Evolutionary conservation across 2,113 vertebrate species (phyloP), one percentile per base, ranked within the genome.

Genomic region (Coturnix japonica): DNA sequence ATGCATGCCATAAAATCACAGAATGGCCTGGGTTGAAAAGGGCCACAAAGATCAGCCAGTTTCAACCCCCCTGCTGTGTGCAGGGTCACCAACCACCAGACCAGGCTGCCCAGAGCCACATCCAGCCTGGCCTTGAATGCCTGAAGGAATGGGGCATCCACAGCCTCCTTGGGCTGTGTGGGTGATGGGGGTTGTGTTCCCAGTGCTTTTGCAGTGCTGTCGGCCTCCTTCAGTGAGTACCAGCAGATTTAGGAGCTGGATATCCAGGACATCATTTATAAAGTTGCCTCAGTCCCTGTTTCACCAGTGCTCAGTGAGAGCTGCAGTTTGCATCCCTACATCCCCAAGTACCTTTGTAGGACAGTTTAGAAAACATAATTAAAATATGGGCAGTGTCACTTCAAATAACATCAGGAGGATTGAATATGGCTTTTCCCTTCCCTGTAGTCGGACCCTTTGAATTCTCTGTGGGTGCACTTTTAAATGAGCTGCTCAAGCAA

Each of bases 191-290:
- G 43, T 41, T 73, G 59, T 59, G 26, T 9, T 2, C 6, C 49
- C n/a, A 3, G 59, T 8, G 25, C 41, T 73, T 56, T 60, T 1
- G 0, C 31, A 46, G 65, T 35, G 54, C 75, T 35, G n/a, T 28
- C 8, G 0, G 2, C 14, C 35, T n/a, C 47, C 33, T 16, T 11
- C 14, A 20, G 54, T 28, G 30, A 28, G 13, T 22, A n/a, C 1
- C 0, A 61, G 39, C 13, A 49, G 51, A 46, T 26, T 74, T 66
- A 1, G 7, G 85, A 83, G 59, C 22, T 71, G 26, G 69, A 19
- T n/a, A 25, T 14, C 11, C 44, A 63, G 35, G 41, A 28, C 2
- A 59, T 9, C 1, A 18, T 46, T 46, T 76, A 23, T 8, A 75
- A 69, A 80, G 74, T 49, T 77, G 72, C 46, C 22, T 57, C 4